Conservation (phyloP, 2,113 vertebrate genomes). For the Sialia sialis region DNA sequence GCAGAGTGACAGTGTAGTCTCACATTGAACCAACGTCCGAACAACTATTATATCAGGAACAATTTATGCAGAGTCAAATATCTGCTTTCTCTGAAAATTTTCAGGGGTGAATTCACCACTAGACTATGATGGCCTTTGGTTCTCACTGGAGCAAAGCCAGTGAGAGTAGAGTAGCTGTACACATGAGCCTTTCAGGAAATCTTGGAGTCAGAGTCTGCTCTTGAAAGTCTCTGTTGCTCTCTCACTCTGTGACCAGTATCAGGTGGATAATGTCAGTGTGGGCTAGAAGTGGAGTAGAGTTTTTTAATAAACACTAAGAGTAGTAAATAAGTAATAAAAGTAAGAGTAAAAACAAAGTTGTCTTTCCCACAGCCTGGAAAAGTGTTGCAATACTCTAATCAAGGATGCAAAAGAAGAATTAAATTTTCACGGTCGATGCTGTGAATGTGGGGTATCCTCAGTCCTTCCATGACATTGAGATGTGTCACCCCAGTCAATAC, state of each 20-base stretch:
- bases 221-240: background rate
- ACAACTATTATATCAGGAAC: background rate
- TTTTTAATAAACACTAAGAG: background rate
- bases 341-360: background rate
- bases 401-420: background rate
- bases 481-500: background rate
- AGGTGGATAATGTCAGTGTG: background rate
- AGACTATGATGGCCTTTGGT: background rate
- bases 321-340: background rate
- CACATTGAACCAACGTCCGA: accelerated
- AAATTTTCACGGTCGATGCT: background rate
- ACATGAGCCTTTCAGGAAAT: background rate
- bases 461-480: background rate
- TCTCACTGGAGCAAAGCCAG: background rate
- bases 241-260: background rate
- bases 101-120: background rate
- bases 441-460: background rate
- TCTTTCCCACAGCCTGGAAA: background rate
- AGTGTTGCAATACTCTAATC: background rate
- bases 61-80: background rate
- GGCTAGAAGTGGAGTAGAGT: background rate
- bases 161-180: background rate
- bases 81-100: background rate
- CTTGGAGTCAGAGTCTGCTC: background rate
- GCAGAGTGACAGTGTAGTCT: background rate